Evolutionary conservation across 2,113 vertebrate genomes (phyloP).

Genomic region (Amia ocellicauda): DNA sequence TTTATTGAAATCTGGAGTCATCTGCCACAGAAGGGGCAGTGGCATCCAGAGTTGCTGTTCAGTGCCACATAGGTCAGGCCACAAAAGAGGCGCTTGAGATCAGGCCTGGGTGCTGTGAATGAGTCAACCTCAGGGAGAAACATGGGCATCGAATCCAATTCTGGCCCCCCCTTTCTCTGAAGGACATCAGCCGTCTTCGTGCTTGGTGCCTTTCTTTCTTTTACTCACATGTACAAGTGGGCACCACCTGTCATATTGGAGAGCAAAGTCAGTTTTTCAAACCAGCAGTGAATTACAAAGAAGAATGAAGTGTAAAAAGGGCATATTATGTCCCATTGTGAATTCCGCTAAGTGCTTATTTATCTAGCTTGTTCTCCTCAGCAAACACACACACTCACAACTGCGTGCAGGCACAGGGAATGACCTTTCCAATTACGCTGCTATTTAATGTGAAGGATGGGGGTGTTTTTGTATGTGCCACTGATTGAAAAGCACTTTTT

Average conservation of each 20-base stretch:
- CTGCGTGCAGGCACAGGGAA: constrained; percentile 50
- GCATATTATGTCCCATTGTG: constrained; percentile 78
- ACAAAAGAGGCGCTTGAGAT: constrained; percentile 40
- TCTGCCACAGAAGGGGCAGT: constrained; percentile 63
- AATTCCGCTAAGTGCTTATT: constrained; percentile 78
- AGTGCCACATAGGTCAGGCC: constrained; percentile 45
- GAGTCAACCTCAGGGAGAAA: constrained; percentile 56
- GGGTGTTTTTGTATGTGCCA: constrained; percentile 68
- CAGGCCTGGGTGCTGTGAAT: constrained; percentile 57
- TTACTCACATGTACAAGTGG: constrained; percentile 63
- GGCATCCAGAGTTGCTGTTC: constrained; percentile 23
- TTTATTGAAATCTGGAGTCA: constrained; percentile 72
- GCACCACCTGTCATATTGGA: constrained; percentile 84
- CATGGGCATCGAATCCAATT: constrained; percentile 49
- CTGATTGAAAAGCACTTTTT: constrained; percentile 68
- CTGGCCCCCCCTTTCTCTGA: constrained; percentile 44
- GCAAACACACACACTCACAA: constrained; percentile 62
- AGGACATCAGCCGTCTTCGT: constrained; percentile 54
- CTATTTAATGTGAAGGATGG: constrained; percentile 73
- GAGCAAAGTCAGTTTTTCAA: constrained; percentile 81
- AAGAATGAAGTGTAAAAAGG: constrained; percentile 79
- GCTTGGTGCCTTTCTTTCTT: constrained; percentile 66
- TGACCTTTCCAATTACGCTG: constrained; percentile 78
- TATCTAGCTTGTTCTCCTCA: constrained; percentile 79
- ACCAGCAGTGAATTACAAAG: constrained; percentile 78